phyloP scores from a whole-genome alignment of 2,888 invertebrate species.

The Epirrita christyi region DNA sequence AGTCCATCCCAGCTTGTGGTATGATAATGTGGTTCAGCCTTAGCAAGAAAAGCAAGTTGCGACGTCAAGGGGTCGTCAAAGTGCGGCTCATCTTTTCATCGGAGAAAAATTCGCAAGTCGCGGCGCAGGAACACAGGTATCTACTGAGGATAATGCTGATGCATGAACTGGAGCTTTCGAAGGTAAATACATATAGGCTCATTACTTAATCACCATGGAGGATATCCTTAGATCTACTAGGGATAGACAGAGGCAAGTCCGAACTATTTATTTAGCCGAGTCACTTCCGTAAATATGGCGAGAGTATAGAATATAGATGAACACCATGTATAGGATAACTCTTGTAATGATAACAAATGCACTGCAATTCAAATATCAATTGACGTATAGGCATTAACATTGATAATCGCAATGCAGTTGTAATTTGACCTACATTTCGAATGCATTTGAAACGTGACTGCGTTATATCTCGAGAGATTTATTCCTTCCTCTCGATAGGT shows the following conservation, averaged over 20 bases:
- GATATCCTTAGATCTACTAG: too few species aligned
- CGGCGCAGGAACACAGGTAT: conserved; percentile 93
- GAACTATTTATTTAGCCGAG: too few species aligned
- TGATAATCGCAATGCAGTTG: conserved; percentile 3
- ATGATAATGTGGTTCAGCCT: conserved; percentile 96
- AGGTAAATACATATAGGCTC: conserved; percentile 72
- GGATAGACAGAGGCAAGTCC: too few species aligned
- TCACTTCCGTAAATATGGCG: too few species aligned
- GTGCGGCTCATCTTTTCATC: conserved; percentile 93
- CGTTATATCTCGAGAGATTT: conserved; percentile 30
- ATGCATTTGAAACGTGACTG: conserved; percentile 27
- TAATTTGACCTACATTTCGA: conserved; percentile 29
- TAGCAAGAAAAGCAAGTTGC: conserved; percentile 92
- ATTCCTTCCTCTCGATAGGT: conserved; percentile 22
- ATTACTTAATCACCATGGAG: too few species aligned
- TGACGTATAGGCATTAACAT: background rate
- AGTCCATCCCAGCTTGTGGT: conserved; percentile 97
- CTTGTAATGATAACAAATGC: too few species aligned
- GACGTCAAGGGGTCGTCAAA: conserved; percentile 94
- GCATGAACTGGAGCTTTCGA: conserved; percentile 91
- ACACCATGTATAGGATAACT: too few species aligned
- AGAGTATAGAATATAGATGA: too few species aligned
- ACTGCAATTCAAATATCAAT: background rate
- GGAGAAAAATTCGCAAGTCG: conserved; percentile 93
- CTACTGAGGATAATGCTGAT: conserved; percentile 90